Percentiles rank a stretch among this genome's conserved stretches.
Evolutionary conservation across 2,113 vertebrate genomes (phyloP).

Genomic region (Neomonachus schauinslandi): DNA sequence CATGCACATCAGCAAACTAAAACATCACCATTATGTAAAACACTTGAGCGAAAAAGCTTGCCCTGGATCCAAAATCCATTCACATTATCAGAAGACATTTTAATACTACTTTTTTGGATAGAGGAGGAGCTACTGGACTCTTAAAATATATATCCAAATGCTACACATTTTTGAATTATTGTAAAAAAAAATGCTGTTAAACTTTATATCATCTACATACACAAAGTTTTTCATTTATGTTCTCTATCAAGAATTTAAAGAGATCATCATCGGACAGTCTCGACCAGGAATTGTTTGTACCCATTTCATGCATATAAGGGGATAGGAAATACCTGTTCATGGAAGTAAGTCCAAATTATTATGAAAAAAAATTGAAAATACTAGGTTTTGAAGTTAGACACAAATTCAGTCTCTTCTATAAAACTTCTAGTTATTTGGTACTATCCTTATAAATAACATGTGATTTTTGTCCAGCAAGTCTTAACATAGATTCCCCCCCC

Average conservation of each 20-base stretch:
- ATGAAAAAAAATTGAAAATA: background rate
- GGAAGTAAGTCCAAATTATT: background rate
- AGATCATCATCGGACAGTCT: background rate
- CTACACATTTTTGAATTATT: background rate
- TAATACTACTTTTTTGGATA: background rate
- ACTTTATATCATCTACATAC: background rate
- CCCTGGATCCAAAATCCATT: background rate
- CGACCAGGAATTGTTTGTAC: background rate
- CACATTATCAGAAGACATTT: background rate
- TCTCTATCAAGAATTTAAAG: constrained; percentile 19
- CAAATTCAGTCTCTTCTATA: background rate
- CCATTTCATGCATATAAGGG: background rate
- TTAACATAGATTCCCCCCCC: background rate
- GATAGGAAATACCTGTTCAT: background rate
- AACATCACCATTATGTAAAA: background rate
- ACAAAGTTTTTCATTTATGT: background rate
- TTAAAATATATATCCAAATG: background rate
- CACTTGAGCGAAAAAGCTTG: background rate
- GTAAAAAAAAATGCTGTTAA: background rate
- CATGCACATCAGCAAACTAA: background rate
- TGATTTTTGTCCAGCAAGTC: background rate
- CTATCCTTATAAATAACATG: background rate
- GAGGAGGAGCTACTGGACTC: background rate
- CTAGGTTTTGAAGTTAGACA: background rate
- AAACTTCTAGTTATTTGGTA: background rate